Conservation (phyloP, 1,140 invertebrate species). For the Musca domestica region DNA sequence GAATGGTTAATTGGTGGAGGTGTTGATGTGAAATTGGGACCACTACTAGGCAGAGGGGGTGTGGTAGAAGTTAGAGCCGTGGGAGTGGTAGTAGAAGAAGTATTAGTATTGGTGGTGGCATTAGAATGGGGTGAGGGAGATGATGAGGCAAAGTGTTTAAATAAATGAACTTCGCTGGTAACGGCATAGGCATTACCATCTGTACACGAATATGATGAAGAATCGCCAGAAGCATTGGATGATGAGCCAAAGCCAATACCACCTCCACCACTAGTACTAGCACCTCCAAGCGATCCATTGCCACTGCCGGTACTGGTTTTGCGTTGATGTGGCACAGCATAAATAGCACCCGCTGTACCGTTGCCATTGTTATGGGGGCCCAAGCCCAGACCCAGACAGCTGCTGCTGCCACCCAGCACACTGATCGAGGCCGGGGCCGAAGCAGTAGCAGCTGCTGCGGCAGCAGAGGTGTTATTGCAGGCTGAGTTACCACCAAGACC, state of each 20-base stretch:
- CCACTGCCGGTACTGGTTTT: slow-evolving; percentile 10
- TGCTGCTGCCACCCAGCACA: no score
- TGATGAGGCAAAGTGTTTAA: no score
- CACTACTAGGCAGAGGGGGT: no score
- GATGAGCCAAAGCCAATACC: background rate
- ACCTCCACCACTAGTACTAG: background rate
- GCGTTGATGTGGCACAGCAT: slow-evolving; percentile 10
- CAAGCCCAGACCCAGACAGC: no score
- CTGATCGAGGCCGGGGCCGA: no score
- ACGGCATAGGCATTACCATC: background rate
- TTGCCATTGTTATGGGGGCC: background rate
- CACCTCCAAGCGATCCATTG: background rate
- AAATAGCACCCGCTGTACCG: slow-evolving; percentile 2
- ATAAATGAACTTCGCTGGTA: background rate
- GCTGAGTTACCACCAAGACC: slow-evolving; percentile 1
- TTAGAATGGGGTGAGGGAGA: no score
- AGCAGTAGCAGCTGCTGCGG: no score
- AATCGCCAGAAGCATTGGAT: background rate
- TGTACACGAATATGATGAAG: slow-evolving; percentile 1
- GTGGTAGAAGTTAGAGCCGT: no score
- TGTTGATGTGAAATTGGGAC: background rate
- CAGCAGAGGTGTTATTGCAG: no score
- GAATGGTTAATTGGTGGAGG: slow-evolving; percentile 28
- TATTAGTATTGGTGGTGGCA: background rate
- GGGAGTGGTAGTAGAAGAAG: background rate